Base-by-base conservation (phyloP, 2,113 vertebrate species). In the Prinia subflava region DNA sequence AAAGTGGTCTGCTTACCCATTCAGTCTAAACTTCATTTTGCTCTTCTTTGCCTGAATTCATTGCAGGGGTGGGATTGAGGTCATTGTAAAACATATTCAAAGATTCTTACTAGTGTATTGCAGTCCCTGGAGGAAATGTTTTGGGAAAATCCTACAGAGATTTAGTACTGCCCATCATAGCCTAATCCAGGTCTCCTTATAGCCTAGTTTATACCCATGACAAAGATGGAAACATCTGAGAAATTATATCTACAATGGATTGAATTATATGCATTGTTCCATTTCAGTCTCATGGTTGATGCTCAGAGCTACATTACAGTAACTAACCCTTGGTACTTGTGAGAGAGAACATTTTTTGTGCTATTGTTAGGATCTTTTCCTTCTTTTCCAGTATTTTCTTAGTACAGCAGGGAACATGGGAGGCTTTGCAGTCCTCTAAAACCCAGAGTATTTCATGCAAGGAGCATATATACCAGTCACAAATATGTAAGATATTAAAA, bases 1-100 rank as follows among this genome's bases (percentile, higher is more conserved):
- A 28, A 50, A 70, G 11, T 11, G 1, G 0, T 56, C 15, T 83
- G 25, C n/a, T 62, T 83, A 31, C 14, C 35, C 6, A n/a, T 73
- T 52, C 24, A 62, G 30, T 28, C 52, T 78, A 77, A 84, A 21
- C 2, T 18, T 92, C 0, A 31, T 82, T 93, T 92, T 73, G 8
- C 49, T 81, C 31, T 87, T 7, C 15, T 87, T 87, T 84, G 8
- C 20, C 12, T 4, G 8, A 87, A 68, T 78, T 78, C 17, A 30
- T n/a, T 28, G 2, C 28, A 27, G 55, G 7, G 2, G 0, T 59
- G 15, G 9, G 9, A 2, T 14, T 67, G 46, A 57, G 5, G 20
- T 46, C 13, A 1, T 4, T 52, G 27, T 39, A 37, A 92, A 82
- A 18, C 4, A 30, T 16, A 5, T 69, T 69, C 59, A 89, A 70